phyloP scores from a whole-genome alignment of 2,113 vertebrate species.

The Catharus bicknelli region DNA sequence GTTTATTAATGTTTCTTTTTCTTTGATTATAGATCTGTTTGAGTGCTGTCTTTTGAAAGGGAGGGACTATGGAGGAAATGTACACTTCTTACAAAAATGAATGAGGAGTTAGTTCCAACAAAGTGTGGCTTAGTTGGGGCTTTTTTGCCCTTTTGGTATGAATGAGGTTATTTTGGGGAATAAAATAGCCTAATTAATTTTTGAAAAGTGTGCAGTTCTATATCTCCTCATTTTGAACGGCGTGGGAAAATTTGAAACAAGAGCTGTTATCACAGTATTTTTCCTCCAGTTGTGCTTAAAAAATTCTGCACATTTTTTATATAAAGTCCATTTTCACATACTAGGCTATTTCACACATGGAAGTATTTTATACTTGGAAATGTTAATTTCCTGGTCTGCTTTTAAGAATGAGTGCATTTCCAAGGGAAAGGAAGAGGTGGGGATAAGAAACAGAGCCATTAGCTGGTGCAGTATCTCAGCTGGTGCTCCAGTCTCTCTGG shows the following conservation, averaged over 20 bases:
- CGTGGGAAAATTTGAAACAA: not conserved
- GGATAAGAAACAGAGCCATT: not conserved
- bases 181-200: not conserved
- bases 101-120: not conserved
- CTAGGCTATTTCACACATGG: not conserved
- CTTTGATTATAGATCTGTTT: not conserved
- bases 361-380: not conserved
- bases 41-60: not conserved
- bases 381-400: constrained; percentile 6
- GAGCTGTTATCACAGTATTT: not conserved
- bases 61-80: not conserved
- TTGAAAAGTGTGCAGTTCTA: not conserved
- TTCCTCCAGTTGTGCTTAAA: not conserved
- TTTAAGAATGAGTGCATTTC: not conserved
- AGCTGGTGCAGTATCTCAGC: not conserved
- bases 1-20: not conserved
- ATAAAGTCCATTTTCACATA: not conserved
- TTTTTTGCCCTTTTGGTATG: not conserved
- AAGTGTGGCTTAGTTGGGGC: not conserved
- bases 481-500: not conserved
- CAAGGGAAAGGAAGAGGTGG: not conserved
- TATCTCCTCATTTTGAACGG: not conserved
- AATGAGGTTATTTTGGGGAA: not conserved
- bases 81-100: not conserved
- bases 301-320: not conserved